Evolutionary conservation across 2,113 vertebrate species (phyloP), one percentile per base, ranked within the genome.

Genomic region (Trogon melanurus): DNA sequence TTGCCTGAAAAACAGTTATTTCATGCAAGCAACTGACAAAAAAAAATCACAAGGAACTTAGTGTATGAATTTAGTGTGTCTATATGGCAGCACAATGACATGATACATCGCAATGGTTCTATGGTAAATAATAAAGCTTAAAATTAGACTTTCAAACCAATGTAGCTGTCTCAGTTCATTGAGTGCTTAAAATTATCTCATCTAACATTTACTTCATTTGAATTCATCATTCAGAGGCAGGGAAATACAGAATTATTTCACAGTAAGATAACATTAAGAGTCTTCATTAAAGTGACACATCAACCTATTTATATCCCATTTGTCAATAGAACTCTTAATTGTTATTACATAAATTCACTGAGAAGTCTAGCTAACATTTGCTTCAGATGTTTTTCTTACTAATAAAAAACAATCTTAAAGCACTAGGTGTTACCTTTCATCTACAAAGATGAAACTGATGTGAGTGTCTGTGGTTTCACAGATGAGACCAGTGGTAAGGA

Each of bases 131-230:
- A 88, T 79, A 47, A 27, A 79, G 53, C 34, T 91, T 75, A 89
- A 93, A 97, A 86, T 53, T 45, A 84, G 29, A 69, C 50, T 95
- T 94, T 65, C 47, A 86, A 91, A 91, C 53, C 56, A 93, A 21
- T 12, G 8, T 79, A 66, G 41, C 14, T 89, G 25, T 72, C 30
- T 83, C 75, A 75, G 83, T 85, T 93, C 69, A 92, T 17, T 74
- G 56, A 57, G 10, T 80, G 23, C 83, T 94, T 74, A 64, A 86
- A 93, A 95, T 94, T 36, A 80, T 80, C 62, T 89, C 36, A 88
- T 76, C 72, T 71, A 61, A 94, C 79, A 81, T 91, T 95, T 80
- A 45, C 34, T 91, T 81, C 38, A 74, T 84, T 69, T 65, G 45
- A 95, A 86, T 75, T 84, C 57, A 81, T 4, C 21, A 57, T 54